phyloP scores from a whole-genome alignment of 1,140 invertebrate genomes.

The Drosophila mayri region DNA sequence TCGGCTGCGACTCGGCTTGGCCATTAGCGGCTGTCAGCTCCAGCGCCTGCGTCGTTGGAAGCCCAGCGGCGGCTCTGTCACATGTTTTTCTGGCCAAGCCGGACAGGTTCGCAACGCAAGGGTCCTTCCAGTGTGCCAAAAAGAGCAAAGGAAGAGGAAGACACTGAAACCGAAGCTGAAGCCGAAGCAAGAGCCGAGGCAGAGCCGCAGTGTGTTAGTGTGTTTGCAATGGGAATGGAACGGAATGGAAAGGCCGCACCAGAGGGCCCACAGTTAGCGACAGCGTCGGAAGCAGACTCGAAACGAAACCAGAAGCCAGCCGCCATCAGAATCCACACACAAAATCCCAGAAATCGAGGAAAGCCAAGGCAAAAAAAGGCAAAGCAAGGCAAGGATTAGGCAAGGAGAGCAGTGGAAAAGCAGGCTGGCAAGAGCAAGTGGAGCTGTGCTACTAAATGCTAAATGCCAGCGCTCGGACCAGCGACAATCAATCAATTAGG shows the following conservation, averaged over 20 bases:
- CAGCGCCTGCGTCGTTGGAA: conserved; percentile 68
- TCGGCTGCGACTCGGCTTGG: conserved; percentile 40
- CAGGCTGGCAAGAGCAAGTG: conserved; percentile 4
- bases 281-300: conserved; percentile 32
- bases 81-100: conserved; percentile 58
- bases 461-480: conserved; percentile 56
- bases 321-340: conserved; percentile 15
- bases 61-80: conserved; percentile 49
- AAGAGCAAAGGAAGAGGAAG: conserved; percentile 39
- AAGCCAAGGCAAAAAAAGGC: background rate
- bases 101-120: conserved; percentile 17
- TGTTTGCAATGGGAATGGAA: conserved; percentile 41
- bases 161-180: background rate
- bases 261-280: conserved; percentile 16
- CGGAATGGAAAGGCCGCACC: conserved; percentile 22
- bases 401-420: background rate
- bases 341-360: background rate
- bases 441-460: conserved; percentile 25
- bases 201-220: conserved; percentile 50
- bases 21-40: conserved; percentile 63
- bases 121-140: conserved; percentile 75
- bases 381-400: background rate
- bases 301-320: conserved; percentile 10
- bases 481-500: conserved; percentile 76
- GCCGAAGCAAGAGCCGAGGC: conserved; percentile 7